Percentiles rank a stretch among this genome's conserved stretches.
Conservation (phyloP, 2,113 vertebrate species). For the Anarhynchus alexandrinus region DNA sequence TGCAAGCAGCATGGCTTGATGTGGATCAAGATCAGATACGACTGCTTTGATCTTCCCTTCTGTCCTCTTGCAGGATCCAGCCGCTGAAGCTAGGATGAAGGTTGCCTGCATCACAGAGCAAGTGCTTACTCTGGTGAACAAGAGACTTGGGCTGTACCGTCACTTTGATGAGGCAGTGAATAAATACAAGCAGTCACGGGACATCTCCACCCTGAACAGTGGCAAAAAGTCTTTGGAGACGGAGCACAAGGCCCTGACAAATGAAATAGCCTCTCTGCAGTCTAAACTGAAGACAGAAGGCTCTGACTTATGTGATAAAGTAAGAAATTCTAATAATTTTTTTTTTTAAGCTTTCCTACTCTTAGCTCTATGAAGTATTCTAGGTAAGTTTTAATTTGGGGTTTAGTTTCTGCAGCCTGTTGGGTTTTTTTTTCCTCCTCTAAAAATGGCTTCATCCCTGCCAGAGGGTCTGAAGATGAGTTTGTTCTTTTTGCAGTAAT, state of each 20-base stretch:
- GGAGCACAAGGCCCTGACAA: conserved; percentile 88
- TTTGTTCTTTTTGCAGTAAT: neutral
- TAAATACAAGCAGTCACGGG: conserved; percentile 94
- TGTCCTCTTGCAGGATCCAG: conserved; percentile 84
- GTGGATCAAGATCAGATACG: neutral
- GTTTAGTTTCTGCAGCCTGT: neutral
- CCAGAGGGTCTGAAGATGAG: neutral
- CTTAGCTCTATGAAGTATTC: neutral
- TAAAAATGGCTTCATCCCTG: neutral
- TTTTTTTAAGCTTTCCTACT: neutral
- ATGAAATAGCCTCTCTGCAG: conserved; percentile 88
- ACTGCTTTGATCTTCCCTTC: neutral
- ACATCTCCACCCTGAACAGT: conserved; percentile 87
- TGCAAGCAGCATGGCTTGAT: neutral
- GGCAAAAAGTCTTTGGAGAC: conserved; percentile 91
- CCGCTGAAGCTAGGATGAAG: conserved; percentile 97
- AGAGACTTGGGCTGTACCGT: conserved; percentile 92
- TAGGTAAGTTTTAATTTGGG: neutral
- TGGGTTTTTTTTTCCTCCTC: neutral
- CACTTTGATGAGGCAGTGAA: conserved; percentile 96
- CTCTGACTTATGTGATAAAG: conserved; percentile 93
- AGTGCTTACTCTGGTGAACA: conserved; percentile 94
- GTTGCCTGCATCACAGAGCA: conserved; percentile 98
- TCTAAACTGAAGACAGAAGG: conserved; percentile 93
- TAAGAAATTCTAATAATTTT: conserved; percentile 34